Evolutionary conservation across 2,113 vertebrate species (phyloP).

Genomic region (Prietella phreatophila): DNA sequence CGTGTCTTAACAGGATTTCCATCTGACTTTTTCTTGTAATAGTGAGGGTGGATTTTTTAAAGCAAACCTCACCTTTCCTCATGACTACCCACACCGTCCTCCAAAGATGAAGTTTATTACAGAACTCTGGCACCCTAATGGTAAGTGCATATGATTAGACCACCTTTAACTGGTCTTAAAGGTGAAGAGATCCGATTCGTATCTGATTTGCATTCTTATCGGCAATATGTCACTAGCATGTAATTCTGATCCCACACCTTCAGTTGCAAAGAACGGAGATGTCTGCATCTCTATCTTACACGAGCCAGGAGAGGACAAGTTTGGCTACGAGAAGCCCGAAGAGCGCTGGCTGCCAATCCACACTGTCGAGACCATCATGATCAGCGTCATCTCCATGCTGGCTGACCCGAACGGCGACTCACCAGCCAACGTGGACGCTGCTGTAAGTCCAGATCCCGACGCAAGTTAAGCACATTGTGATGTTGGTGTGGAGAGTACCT

Average conservation of each 20-base stretch:
- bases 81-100: conserved; percentile 72
- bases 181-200: not conserved
- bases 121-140: conserved; percentile 78
- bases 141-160: conserved; percentile 55
- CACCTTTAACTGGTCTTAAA: not conserved
- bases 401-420: conserved; percentile 98
- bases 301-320: conserved; percentile 98
- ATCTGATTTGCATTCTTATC: not conserved
- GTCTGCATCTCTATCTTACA: conserved; percentile 99
- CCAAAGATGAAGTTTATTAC: conserved; percentile 78
- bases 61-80: conserved; percentile 71
- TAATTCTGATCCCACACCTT: conserved; percentile 19
- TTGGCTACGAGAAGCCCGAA: conserved; percentile 98
- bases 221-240: not conserved
- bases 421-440: conserved; percentile 96
- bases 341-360: conserved; percentile 99
- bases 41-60: conserved; percentile 79
- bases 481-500: not conserved
- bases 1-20: not conserved
- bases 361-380: conserved; percentile 99
- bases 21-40: conserved; percentile 23
- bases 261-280: conserved; percentile 98
- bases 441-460: conserved; percentile 76
- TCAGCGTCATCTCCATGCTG: conserved; percentile 99
- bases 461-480: not conserved